Evolutionary conservation across 2,888 invertebrate genomes (phyloP).

Genomic region (Limnephilus rhombicus): DNA sequence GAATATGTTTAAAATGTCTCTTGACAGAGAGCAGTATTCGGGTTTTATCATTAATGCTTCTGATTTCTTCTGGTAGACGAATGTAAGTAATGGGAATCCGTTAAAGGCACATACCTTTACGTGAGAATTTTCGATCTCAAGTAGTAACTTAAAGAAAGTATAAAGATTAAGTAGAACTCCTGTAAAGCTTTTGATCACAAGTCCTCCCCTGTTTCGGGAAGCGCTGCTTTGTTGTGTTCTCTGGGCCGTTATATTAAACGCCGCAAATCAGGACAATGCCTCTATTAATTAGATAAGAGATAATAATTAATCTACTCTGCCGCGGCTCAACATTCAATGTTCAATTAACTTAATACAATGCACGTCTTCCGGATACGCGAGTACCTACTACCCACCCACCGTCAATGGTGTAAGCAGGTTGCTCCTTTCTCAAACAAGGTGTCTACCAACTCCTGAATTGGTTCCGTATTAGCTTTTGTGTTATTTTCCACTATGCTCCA

Average conservation of each 20-base stretch:
- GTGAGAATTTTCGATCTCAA: no score
- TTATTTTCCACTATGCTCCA: background rate
- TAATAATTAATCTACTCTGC: constrained; percentile 6
- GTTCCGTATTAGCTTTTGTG: background rate
- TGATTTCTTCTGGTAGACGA: no score
- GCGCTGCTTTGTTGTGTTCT: background rate
- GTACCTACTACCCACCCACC: background rate
- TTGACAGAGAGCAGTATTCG: no score
- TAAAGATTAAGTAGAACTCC: no score
- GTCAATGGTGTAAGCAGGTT: background rate
- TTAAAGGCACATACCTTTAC: no score
- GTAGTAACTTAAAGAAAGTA: no score
- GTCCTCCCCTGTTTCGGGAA: background rate
- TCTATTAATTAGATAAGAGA: constrained; percentile 14
- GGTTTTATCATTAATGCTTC: no score
- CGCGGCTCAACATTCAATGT: background rate
- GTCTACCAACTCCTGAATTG: background rate
- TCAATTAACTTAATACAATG: background rate
- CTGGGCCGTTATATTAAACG: background rate
- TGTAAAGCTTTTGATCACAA: background rate
- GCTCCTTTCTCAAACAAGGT: background rate
- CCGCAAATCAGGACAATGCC: constrained; percentile 3
- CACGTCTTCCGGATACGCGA: background rate
- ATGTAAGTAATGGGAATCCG: no score
- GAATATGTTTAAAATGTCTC: no score